Conservation (phyloP, 2,113 vertebrate species). For the Columba livia region DNA sequence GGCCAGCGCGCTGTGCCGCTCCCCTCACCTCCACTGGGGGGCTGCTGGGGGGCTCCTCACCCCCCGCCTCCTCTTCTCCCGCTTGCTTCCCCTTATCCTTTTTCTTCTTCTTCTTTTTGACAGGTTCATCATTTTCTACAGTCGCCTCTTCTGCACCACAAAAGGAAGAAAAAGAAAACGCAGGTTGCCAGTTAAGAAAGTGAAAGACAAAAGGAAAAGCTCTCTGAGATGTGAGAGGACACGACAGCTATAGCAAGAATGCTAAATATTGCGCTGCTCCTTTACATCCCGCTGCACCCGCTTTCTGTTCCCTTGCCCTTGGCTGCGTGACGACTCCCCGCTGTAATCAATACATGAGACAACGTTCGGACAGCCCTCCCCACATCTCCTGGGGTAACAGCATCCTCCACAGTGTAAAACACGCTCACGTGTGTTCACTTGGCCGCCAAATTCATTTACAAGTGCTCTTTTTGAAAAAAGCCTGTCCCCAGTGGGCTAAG, state of each 20-base stretch:
- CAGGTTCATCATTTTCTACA: constrained; percentile 65
- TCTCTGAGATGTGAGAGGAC: neutral
- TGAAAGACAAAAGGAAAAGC: neutral
- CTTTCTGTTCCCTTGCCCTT: neutral
- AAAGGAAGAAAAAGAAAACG: neutral
- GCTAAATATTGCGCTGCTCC: neutral
- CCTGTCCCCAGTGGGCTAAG: neutral
- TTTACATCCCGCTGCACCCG: neutral
- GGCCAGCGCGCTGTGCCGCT: neutral
- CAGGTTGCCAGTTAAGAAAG: neutral
- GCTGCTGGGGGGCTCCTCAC: constrained; percentile 65
- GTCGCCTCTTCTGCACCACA: constrained; percentile 40
- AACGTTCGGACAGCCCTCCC: neutral
- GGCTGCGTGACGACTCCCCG: neutral
- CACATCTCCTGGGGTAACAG: neutral
- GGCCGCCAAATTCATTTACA: neutral
- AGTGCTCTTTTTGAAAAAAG: neutral
- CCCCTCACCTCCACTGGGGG: constrained; percentile 57
- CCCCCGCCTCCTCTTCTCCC: constrained; percentile 65
- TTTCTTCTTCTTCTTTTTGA: constrained; percentile 92
- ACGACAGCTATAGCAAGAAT: neutral
- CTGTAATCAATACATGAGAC: neutral
- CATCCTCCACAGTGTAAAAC: neutral
- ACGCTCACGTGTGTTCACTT: neutral
- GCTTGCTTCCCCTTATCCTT: constrained; percentile 81